These are phyloP conservation scores for Pipistrellus pygmaeus DNA, from an alignment of 2,797 vertebrate species.

Conservation along the genomic window DNA sequence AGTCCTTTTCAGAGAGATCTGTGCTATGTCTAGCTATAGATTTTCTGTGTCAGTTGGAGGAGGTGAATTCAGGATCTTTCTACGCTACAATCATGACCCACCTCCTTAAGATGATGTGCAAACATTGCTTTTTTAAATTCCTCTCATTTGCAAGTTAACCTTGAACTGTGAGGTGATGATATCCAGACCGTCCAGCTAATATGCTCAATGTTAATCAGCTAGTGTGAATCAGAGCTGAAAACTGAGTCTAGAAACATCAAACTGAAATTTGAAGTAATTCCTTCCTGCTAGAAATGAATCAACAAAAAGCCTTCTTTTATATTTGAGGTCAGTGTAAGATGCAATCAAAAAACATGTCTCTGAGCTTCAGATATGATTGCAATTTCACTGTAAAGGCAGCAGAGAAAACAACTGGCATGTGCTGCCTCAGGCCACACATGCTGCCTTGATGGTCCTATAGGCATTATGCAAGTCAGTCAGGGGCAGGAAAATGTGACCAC, in stretches of 20 bases:
- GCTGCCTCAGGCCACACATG: not conserved
- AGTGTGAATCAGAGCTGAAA: not conserved
- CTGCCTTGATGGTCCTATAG: not conserved
- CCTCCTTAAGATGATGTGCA: not conserved
- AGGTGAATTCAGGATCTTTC: not conserved
- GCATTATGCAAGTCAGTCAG: not conserved
- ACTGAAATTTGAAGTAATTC: not conserved
- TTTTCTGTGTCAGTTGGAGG: not conserved
- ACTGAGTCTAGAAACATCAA: not conserved
- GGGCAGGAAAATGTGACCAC: not conserved
- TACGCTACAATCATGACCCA: not conserved
- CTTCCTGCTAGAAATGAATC: not conserved
- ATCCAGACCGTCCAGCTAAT: not conserved
- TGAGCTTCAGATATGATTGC: not conserved
- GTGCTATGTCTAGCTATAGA: not conserved
- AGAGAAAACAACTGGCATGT: not conserved
- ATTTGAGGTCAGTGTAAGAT: not conserved
- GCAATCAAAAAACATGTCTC: not conserved
- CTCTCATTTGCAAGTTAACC: not conserved
- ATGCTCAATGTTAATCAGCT: not conserved
- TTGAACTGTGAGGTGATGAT: not conserved
- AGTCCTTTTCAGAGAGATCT: not conserved
- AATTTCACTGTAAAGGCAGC: not conserved
- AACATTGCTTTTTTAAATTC: not conserved
- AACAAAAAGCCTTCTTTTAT: not conserved